phyloP scores from a whole-genome alignment of 2,113 vertebrate species.

The Herpetotheres cachinnans region DNA sequence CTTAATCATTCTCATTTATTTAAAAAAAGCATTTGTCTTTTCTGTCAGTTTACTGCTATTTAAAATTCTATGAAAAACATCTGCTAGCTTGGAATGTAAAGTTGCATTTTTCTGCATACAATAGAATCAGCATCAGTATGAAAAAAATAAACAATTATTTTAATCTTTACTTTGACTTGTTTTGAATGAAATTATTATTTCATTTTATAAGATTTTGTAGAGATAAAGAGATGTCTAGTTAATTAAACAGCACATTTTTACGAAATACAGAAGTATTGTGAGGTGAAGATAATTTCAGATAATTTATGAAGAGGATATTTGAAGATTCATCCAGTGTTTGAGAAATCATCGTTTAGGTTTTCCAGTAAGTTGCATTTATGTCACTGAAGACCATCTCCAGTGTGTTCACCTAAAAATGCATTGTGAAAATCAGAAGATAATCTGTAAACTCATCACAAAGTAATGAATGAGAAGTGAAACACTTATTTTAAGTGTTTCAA shows the following conservation, averaged over 20 bases:
- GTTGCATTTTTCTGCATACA: neutral
- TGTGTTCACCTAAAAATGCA: neutral
- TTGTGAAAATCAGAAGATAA: neutral
- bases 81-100: constrained; percentile 21
- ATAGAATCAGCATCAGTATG: neutral
- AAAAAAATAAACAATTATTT: constrained; percentile 13
- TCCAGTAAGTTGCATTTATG: neutral
- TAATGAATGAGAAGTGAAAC: neutral
- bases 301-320: neutral
- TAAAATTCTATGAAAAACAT: constrained; percentile 37
- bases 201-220: neutral
- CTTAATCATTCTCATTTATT: constrained; percentile 21
- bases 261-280: neutral
- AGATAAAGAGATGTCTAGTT: neutral
- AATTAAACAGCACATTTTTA: neutral
- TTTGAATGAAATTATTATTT: constrained; percentile 12
- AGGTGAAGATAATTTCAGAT: neutral
- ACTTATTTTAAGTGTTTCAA: neutral
- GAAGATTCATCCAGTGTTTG: neutral
- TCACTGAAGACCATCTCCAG: neutral
- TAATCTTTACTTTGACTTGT: constrained; percentile 7
- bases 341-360: neutral
- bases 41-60: constrained; percentile 16
- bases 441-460: neutral
- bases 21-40: neutral